Evolutionary conservation across 2,113 vertebrate species (phyloP).

Genomic region (Prionailurus viverrinus): DNA sequence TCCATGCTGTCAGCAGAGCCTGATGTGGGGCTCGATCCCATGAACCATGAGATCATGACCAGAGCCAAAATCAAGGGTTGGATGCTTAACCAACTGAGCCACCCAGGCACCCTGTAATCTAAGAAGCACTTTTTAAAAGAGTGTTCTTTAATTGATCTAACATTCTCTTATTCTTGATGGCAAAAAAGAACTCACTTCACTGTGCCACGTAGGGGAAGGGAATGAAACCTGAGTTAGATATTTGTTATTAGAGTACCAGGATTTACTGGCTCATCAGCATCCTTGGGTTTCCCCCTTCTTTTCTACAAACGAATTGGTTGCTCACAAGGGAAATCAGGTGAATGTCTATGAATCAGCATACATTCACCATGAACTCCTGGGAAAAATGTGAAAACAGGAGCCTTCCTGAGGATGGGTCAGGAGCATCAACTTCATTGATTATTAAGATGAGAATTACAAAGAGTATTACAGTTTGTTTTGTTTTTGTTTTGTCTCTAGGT

Average conservation of each 20-base stretch:
- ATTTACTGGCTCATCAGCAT: neutral
- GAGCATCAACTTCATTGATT: neutral
- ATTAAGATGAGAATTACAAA: neutral
- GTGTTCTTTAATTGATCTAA: neutral
- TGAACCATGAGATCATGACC: too few species aligned
- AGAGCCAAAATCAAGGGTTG: too few species aligned
- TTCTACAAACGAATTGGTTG: neutral
- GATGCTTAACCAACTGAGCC: too few species aligned
- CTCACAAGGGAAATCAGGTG: neutral
- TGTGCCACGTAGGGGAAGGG: neutral
- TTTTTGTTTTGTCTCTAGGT: neutral
- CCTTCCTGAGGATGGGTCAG: neutral
- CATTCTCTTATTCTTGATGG: constrained; percentile 15
- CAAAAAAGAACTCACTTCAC: neutral
- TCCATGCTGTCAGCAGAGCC: too few species aligned
- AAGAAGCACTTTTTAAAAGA: constrained; percentile 3
- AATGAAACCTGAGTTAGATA: neutral
- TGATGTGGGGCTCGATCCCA: too few species aligned
- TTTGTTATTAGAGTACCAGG: neutral
- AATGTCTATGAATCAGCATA: neutral
- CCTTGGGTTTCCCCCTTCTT: neutral
- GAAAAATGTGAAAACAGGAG: neutral
- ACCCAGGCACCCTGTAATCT: neutral
- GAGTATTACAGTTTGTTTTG: neutral
- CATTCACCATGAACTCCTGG: neutral